Conservation (phyloP, 2,797 vertebrate species). For the Peromyscus eremicus region DNA sequence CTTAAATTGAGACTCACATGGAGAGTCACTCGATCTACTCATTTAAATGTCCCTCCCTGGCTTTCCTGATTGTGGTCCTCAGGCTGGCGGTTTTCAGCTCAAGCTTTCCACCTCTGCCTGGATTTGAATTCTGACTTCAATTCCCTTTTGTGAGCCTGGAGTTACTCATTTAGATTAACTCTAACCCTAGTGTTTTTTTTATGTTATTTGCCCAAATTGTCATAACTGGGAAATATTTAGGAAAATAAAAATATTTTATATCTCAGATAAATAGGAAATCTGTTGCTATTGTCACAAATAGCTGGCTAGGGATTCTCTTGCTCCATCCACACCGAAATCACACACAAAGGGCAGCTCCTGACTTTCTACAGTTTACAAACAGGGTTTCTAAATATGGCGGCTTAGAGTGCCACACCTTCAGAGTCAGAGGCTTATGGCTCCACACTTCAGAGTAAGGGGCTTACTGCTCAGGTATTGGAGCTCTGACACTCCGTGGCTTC, state of each 20-base stretch:
- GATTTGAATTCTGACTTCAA: background rate
- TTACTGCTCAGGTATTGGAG: background rate
- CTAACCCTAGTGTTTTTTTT: background rate
- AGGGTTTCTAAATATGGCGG: background rate
- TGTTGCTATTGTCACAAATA: background rate
- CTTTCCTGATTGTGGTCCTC: background rate
- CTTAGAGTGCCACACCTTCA: background rate
- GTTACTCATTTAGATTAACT: background rate
- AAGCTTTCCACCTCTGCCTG: background rate
- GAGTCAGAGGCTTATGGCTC: background rate
- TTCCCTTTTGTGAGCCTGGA: background rate
- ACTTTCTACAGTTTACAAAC: background rate
- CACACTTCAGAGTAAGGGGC: background rate
- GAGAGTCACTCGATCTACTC: background rate
- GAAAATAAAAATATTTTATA: conserved; percentile 47
- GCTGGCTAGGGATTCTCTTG: background rate
- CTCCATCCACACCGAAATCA: background rate
- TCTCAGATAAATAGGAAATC: conserved; percentile 14
- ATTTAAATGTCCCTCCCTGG: background rate
- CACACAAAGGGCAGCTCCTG: background rate
- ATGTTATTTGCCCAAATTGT: background rate
- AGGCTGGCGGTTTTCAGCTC: background rate
- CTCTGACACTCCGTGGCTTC: background rate
- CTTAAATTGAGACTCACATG: background rate
- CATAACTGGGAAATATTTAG: background rate